phyloP scores from a whole-genome alignment of 2,113 vertebrate species.

The Spilogale gracilis region DNA sequence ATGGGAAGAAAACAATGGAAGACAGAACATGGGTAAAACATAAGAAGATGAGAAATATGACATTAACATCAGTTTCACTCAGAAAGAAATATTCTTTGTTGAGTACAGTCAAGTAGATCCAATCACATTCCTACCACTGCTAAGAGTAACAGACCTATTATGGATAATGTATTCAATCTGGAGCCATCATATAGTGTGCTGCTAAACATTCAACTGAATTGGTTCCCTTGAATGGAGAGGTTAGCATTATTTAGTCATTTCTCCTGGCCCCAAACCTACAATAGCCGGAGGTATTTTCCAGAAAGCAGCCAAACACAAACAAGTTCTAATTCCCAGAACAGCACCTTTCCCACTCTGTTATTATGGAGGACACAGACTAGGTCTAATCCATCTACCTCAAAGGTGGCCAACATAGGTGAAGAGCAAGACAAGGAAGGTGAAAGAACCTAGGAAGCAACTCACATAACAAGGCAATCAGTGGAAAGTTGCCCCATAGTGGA shows the following conservation, averaged over 20 bases:
- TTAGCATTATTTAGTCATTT: conserved; percentile 36
- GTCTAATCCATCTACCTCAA: conserved; percentile 11
- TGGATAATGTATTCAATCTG: not conserved
- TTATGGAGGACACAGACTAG: not conserved
- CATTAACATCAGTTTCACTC: conserved; percentile 25
- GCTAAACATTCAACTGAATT: not conserved
- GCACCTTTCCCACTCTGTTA: not conserved
- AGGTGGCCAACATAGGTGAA: conserved; percentile 11
- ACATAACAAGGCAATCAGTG: not conserved
- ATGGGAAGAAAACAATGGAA: conserved; percentile 48
- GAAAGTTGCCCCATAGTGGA: not conserved
- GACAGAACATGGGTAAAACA: not conserved
- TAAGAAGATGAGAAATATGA: conserved; percentile 44
- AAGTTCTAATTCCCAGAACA: not conserved
- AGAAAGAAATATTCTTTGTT: conserved; percentile 42
- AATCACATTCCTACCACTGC: not conserved
- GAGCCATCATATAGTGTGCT: not conserved
- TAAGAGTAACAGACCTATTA: not conserved
- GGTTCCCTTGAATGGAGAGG: not conserved
- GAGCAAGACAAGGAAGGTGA: not conserved
- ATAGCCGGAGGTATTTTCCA: conserved; percentile 32
- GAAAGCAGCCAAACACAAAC: not conserved
- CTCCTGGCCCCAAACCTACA: not conserved
- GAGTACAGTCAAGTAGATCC: not conserved
- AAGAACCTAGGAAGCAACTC: not conserved